phyloP scores from a whole-genome alignment of 2,888 invertebrate genomes.

The Drosophila parthenogenetica region DNA sequence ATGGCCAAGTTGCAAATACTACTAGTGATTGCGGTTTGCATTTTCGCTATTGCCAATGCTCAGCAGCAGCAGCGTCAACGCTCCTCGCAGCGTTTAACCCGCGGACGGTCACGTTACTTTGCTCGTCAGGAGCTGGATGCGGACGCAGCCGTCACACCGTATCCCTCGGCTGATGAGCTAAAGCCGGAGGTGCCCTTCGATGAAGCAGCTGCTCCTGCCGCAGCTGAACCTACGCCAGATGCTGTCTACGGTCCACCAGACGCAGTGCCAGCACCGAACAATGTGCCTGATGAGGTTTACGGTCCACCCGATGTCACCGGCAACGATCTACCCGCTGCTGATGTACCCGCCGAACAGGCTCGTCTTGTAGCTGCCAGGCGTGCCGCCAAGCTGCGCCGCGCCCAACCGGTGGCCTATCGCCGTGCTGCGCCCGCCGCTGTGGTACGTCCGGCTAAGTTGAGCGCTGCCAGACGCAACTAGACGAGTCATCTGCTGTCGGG shows the following conservation, averaged over 20 bases:
- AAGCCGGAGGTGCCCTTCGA: conserved; percentile 82
- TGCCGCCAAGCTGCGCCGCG: conserved; percentile 61
- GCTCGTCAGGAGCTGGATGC: conserved; percentile 77
- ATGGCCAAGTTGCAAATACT: conserved; percentile 79
- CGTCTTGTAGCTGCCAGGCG: conserved; percentile 73
- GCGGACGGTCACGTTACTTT: conserved; percentile 67
- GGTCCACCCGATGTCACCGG: conserved; percentile 73
- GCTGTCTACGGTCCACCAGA: conserved; percentile 81
- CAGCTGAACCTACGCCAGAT: conserved; percentile 72
- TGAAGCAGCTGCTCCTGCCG: conserved; percentile 63
- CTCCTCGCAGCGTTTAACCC: conserved; percentile 61
- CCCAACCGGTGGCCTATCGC: conserved; percentile 60
- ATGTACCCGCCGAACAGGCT: conserved; percentile 71
- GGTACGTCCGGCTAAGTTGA: conserved; percentile 68
- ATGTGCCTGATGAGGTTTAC: conserved; percentile 76
- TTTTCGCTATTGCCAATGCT: conserved; percentile 58
- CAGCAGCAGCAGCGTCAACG: conserved; percentile 61
- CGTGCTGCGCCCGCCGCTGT: conserved; percentile 46
- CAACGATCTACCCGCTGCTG: conserved; percentile 66
- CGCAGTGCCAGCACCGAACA: conserved; percentile 64
- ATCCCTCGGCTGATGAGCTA: conserved; percentile 80
- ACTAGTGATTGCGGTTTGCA: conserved; percentile 50
- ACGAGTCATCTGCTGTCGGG: conserved; percentile 29
- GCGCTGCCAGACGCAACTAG: conserved; percentile 53
- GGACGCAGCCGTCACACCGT: conserved; percentile 77